phyloP scores from a whole-genome alignment of 2,888 invertebrate genomes.

The Malacosoma neustria region DNA sequence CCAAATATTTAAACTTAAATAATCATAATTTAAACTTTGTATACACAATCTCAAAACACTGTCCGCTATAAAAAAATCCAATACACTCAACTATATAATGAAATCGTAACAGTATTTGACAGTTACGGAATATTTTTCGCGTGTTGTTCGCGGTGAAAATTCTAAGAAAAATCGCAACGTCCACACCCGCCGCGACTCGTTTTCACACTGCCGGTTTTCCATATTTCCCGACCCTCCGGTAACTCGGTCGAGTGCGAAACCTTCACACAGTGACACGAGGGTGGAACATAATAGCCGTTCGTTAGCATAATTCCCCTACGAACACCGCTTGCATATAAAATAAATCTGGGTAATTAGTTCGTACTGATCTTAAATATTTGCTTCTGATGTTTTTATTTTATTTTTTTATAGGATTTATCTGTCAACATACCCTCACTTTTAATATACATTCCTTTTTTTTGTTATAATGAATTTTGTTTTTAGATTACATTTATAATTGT shows the following conservation, averaged over 20 bases:
- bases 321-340: conserved; percentile 24
- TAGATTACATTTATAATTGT: too few species aligned
- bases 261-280: conserved; percentile 71
- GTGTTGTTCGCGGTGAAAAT: conserved; percentile 7
- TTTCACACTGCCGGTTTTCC: conserved; percentile 43
- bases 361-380: background rate
- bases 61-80: background rate
- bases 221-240: conserved; percentile 57
- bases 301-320: conserved; percentile 56
- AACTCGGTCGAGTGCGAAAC: conserved; percentile 70
- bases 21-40: conserved; percentile 2
- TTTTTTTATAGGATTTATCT: too few species aligned
- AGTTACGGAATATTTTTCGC: conserved; percentile 21
- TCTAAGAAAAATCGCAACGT: conserved; percentile 23
- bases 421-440: too few species aligned
- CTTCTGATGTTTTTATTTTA: too few species aligned
- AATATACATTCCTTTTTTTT: too few species aligned
- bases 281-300: conserved; percentile 64
- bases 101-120: conserved; percentile 4
- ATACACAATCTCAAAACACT: background rate
- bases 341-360: conserved; percentile 3
- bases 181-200: conserved; percentile 32
- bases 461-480: too few species aligned
- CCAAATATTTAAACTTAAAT: conserved; percentile 38
- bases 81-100: too few species aligned